Evolutionary conservation across 2,113 vertebrate genomes (phyloP).

Genomic region (Entomyzon cyanotis): DNA sequence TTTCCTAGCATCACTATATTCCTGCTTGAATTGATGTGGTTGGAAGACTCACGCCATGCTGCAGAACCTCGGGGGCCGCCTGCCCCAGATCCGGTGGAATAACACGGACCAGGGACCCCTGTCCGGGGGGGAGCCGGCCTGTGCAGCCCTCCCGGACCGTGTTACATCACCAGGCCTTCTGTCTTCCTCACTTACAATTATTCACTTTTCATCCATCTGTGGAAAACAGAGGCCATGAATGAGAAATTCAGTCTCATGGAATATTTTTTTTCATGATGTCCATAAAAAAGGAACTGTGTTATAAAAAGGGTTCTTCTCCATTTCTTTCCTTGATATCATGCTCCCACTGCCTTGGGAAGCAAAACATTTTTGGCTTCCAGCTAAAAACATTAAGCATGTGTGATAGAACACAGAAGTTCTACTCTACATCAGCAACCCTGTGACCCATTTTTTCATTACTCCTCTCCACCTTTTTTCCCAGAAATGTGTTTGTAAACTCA

Average conservation of each 20-base stretch:
- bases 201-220: conserved; percentile 37
- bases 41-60: no score
- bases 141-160: no score
- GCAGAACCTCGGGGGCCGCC: no score
- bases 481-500: not conserved
- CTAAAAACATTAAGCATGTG: not conserved
- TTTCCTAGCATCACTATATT: no score
- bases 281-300: not conserved
- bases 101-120: no score
- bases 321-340: not conserved
- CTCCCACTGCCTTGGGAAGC: not conserved
- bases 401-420: not conserved
- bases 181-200: conserved; percentile 46
- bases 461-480: not conserved
- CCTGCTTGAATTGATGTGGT: no score
- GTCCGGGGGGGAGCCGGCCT: no score
- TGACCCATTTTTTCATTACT: not conserved
- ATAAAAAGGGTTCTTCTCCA: not conserved
- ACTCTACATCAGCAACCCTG: not conserved
- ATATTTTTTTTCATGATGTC: not conserved
- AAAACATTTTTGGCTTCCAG: not conserved
- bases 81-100: no score
- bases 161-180: conserved; percentile 35
- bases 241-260: not conserved
- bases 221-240: conserved; percentile 36